Evolutionary conservation across 2,888 invertebrate genomes (phyloP).

Genomic region (Apamea anceps): DNA sequence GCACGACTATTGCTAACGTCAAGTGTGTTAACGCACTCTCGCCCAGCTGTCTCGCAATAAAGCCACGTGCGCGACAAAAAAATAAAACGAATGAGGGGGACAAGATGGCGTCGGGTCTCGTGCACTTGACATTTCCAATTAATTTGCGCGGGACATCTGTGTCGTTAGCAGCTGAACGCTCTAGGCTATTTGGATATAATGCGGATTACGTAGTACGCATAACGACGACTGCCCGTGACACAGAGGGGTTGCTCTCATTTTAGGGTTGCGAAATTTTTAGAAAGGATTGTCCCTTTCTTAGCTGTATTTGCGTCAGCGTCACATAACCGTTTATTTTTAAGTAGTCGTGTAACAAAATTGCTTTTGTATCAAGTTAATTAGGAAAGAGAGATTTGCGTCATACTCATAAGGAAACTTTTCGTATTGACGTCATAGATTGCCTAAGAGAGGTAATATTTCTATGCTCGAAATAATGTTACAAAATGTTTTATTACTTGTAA

Average conservation of each 20-base stretch:
- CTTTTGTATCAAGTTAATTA: conserved; percentile 23
- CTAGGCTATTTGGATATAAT: conserved; percentile 80
- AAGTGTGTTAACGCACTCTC: conserved; percentile 78
- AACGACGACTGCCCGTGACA: conserved; percentile 68
- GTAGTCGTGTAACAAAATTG: conserved; percentile 5
- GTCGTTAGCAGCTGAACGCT: conserved; percentile 87
- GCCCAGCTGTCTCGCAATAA: conserved; percentile 87
- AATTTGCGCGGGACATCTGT: conserved; percentile 90
- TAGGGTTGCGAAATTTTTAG: conserved; percentile 58
- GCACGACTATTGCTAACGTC: conserved; percentile 72
- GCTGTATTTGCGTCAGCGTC: conserved; percentile 44
- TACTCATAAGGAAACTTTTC: conserved; percentile 21
- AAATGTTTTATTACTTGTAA: conserved; percentile 33
- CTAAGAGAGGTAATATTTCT: conserved; percentile 33
- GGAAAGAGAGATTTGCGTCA: conserved; percentile 35
- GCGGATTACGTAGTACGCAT: conserved; percentile 82
- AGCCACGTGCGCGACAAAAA: conserved; percentile 88
- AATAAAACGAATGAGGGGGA: conserved; percentile 78
- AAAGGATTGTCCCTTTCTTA: conserved; percentile 27
- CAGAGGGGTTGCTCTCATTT: conserved; percentile 59
- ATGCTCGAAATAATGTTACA: conserved; percentile 21
- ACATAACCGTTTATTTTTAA: conserved; percentile 47
- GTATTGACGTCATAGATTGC: conserved; percentile 55
- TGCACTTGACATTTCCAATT: conserved; percentile 91
- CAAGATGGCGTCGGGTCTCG: conserved; percentile 84